Percentiles rank a stretch among this genome's conserved stretches.
Conservation (phyloP, 2,888 invertebrate genomes). For the Netelia melanura region DNA sequence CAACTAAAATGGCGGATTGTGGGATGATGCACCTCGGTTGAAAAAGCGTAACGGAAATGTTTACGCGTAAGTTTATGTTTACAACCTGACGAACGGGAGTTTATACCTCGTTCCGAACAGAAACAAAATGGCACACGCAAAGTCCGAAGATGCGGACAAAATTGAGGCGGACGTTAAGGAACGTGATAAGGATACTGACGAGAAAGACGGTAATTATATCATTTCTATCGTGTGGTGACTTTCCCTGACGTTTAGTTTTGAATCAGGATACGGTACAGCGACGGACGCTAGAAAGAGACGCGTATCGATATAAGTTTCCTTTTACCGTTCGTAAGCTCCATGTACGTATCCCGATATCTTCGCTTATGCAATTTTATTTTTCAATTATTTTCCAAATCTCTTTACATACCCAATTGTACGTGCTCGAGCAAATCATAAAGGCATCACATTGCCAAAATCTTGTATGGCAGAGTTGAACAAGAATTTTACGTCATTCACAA, state of each 20-base stretch:
- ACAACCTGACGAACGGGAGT: slow-evolving; percentile 26
- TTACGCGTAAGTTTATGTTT: slow-evolving; percentile 56
- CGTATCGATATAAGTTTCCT: no score
- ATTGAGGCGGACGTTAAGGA: slow-evolving; percentile 70
- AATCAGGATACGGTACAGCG: no score
- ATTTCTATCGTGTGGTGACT: neutral
- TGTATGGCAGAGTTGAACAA: no score
- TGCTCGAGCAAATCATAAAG: no score
- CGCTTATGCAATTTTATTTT: no score
- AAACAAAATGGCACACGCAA: slow-evolving; percentile 76
- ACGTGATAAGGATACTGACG: slow-evolving; percentile 75
- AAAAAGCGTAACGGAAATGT: slow-evolving; percentile 42
- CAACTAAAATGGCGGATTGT: slow-evolving; percentile 67
- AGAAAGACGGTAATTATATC: slow-evolving; percentile 77
- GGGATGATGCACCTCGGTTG: slow-evolving; percentile 10
- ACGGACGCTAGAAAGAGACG: no score
- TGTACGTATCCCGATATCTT: no score
- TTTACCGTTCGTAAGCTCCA: no score
- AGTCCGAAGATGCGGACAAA: slow-evolving; percentile 70
- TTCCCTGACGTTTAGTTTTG: neutral
- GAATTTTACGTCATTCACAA: no score
- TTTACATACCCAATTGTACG: no score
- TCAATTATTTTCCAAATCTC: no score
- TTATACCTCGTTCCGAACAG: neutral
- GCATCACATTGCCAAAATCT: no score